Percentiles rank a stretch among this genome's conserved stretches.
Conservation (phyloP, 1,140 invertebrate genomes). For the Drosophila rufa region DNA sequence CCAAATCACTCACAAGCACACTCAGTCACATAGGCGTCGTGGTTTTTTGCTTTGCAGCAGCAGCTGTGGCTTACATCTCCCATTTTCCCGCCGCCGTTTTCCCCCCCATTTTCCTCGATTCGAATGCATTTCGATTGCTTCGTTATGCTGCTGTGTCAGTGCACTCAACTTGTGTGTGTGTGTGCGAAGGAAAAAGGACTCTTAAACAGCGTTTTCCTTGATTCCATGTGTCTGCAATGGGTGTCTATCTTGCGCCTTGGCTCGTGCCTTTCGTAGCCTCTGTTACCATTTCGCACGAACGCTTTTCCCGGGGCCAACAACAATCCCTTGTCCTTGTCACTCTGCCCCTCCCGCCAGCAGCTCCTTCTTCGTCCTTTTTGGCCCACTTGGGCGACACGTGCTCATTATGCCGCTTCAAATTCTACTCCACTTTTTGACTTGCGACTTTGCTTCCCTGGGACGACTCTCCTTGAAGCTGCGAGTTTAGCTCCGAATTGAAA, state of each 20-base stretch:
- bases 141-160: conserved; percentile 64
- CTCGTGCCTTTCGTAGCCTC: conserved; percentile 48
- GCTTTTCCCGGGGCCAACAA: conserved; percentile 27
- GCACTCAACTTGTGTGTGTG: conserved; percentile 66
- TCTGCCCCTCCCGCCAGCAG: conserved; percentile 1
- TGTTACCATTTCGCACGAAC: conserved; percentile 61
- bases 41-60: conserved; percentile 34
- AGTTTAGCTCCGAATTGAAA: not conserved
- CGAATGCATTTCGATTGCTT: conserved; percentile 82
- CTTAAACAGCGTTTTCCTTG: conserved; percentile 71
- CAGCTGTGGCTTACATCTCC: conserved; percentile 41
- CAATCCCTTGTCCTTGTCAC: conserved; percentile 34
- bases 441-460: conserved; percentile 20
- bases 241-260: conserved; percentile 24
- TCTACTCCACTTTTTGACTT: conserved; percentile 61
- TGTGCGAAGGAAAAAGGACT: conserved; percentile 33
- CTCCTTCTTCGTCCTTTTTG: conserved; percentile 17
- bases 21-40: conserved; percentile 17
- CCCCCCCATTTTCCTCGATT: conserved; percentile 43
- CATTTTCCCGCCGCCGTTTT: conserved; percentile 14
- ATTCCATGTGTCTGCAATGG: conserved; percentile 52
- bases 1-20: conserved; percentile 32
- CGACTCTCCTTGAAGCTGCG: conserved; percentile 28
- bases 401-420: conserved; percentile 77
- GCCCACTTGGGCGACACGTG: conserved; percentile 69